Evolutionary conservation across 2,797 vertebrate species (phyloP), one percentile per base, ranked within the genome.

Genomic region (Rhabdomys pumilio): DNA sequence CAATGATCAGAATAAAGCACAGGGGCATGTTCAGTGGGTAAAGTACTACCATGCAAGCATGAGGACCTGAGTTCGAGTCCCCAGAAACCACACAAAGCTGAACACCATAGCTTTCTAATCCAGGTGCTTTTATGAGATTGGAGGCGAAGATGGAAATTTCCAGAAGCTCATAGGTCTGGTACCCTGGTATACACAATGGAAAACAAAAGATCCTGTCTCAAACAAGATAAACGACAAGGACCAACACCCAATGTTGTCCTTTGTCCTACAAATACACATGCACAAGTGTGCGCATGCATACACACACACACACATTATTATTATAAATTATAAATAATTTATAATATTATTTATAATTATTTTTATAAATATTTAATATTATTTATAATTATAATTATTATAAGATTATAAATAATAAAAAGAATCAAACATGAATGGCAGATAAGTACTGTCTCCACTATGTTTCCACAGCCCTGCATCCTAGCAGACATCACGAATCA

Each of bases 401-500:
- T n/a, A 2, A 38, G 44, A 61, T 1, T 73, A 22, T 82, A 22
- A 72, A 92, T 87, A 55, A 57, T 73, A 57, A 57, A 87, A 55
- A 73, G 22, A 38, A 57, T 29, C n/a, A 75, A 44, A 59, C 29
- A 22, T 22, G 41, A 75, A 57, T 3, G 14, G n/a, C 5, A 3
- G 69, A 7, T 69, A 34, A 89, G 20, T 44, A 57, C 69, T 1
- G 2, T 20, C 53, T 57, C 63, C 24, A 24, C 63, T 31, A 86
- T 0, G 4, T 65, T 57, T 53, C 29, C 65, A 69, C 38, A 76
- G 11, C 47, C 34, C 65, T 57, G 26, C 10, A 53, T 50, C 82
- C 57, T 34, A 59, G 79, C 82, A 97, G 97, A 96, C 91, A 75
- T 94, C 53, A 79, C 59, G 6, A 79, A 93, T 94, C 92, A n/a